These are phyloP conservation scores for Pardalotus punctatus DNA, from an alignment of 2,113 vertebrate genomes.

Conservation along the genomic window DNA sequence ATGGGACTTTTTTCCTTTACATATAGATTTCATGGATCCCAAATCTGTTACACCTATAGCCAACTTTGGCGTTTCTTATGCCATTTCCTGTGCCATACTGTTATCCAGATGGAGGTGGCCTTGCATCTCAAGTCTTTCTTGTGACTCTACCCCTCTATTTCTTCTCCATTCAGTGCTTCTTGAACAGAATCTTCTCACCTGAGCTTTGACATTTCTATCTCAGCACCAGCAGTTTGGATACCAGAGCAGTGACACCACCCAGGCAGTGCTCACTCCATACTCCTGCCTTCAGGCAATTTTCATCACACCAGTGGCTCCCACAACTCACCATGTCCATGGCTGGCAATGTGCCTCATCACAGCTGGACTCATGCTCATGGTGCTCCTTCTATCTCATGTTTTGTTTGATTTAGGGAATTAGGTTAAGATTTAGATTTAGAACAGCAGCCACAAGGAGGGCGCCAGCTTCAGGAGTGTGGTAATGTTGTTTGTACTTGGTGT, in stretches of 20 bases:
- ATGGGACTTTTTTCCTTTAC: not conserved
- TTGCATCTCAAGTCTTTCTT: not conserved
- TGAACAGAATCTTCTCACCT: not conserved
- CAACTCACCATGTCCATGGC: too few species aligned
- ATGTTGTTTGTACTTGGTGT: not conserved
- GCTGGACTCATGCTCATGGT: not conserved
- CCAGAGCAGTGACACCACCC: not conserved
- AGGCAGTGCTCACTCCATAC: not conserved
- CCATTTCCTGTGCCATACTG: not conserved
- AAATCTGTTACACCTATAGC: not conserved
- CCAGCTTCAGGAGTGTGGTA: not conserved
- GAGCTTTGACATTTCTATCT: not conserved
- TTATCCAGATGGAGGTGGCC: not conserved
- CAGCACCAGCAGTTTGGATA: not conserved
- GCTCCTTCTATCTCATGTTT: not conserved
- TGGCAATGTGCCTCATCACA: fast-evolving
- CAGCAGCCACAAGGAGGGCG: not conserved
- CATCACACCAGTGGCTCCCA: not conserved
- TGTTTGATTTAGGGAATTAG: not conserved
- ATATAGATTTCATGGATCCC: not conserved
- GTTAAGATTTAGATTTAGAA: not conserved
- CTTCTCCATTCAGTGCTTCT: not conserved
- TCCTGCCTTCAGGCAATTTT: not conserved
- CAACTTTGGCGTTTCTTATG: not conserved
- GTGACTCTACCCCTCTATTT: not conserved